These are phyloP conservation scores for Cyclophora punctaria DNA, from an alignment of 2,888 invertebrate species.

Conservation along the genomic window DNA sequence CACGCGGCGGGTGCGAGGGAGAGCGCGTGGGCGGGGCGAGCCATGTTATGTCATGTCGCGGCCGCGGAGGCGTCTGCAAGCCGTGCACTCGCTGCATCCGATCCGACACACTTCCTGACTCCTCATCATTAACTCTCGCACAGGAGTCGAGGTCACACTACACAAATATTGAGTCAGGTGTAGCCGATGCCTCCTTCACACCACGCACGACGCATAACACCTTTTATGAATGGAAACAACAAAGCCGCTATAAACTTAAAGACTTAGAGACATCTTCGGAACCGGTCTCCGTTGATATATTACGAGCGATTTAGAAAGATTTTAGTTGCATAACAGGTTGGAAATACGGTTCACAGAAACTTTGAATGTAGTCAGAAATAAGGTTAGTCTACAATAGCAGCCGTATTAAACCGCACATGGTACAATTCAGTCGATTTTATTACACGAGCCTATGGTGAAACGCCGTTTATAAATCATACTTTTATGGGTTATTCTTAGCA, in stretches of 20 bases:
- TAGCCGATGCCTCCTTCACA: no score
- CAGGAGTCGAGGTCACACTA: constrained; percentile 38
- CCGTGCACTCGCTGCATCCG: constrained; percentile 47
- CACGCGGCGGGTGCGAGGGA: constrained; percentile 45
- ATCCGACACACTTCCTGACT: constrained; percentile 45
- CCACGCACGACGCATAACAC: no score
- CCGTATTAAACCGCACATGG: constrained; percentile 37
- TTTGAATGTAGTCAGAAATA: no score
- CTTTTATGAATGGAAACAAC: no score
- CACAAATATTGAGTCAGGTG: constrained; percentile 33
- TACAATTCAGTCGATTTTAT: constrained; percentile 49
- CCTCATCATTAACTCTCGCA: constrained; percentile 49
- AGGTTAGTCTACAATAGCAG: constrained; percentile 12
- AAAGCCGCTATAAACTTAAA: no score
- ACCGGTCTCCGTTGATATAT: no score
- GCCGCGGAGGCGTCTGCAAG: constrained; percentile 42
- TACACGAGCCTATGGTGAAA: constrained; percentile 44
- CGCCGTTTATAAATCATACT: constrained; percentile 64
- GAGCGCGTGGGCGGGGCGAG: constrained; percentile 64
- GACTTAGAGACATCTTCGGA: no score
- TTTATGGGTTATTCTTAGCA: constrained; percentile 57
- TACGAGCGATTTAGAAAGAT: no score
- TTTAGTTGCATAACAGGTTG: no score
- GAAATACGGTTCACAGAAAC: no score
- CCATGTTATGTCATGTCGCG: constrained; percentile 57